Conservation (phyloP, 2,888 invertebrate species). For the Esperia sulphurella region DNA sequence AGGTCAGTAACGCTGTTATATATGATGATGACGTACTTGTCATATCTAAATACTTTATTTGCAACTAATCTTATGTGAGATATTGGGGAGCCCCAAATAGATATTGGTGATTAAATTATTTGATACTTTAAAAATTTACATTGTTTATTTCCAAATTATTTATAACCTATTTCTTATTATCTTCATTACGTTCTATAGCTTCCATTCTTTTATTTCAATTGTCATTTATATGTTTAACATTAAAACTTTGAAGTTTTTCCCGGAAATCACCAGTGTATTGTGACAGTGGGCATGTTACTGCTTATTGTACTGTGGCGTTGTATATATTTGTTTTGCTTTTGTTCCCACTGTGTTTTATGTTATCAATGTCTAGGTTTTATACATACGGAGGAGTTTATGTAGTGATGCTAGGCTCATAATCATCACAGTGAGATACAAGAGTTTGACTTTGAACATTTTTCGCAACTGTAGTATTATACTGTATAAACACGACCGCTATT, state of each 20-base stretch:
- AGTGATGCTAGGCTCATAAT: conserved; percentile 63
- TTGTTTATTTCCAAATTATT: no score
- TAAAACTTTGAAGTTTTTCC: neutral
- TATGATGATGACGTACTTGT: no score
- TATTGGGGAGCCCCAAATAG: no score
- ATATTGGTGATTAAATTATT: neutral
- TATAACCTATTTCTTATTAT: conserved; percentile 39
- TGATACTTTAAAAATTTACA: neutral
- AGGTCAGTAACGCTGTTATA: conserved; percentile 82
- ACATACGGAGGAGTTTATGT: conserved; percentile 43
- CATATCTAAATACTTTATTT: no score
- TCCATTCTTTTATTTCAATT: conserved; percentile 46
- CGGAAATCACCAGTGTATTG: conserved; percentile 50
- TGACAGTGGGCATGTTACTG: conserved; percentile 69
- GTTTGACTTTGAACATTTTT: conserved; percentile 75
- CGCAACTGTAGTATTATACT: conserved; percentile 45
- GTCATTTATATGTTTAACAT: conserved; percentile 27
- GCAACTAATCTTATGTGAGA: no score
- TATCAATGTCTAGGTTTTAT: conserved; percentile 46
- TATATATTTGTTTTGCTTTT: conserved; percentile 61
- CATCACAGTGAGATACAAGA: conserved; percentile 69
- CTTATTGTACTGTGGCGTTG: conserved; percentile 72
- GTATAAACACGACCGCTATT: conserved; percentile 45
- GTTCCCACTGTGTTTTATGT: conserved; percentile 60
- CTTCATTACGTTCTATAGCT: conserved; percentile 48